Base-by-base conservation (phyloP, 2,113 vertebrate genomes). In the Murina feae region DNA sequence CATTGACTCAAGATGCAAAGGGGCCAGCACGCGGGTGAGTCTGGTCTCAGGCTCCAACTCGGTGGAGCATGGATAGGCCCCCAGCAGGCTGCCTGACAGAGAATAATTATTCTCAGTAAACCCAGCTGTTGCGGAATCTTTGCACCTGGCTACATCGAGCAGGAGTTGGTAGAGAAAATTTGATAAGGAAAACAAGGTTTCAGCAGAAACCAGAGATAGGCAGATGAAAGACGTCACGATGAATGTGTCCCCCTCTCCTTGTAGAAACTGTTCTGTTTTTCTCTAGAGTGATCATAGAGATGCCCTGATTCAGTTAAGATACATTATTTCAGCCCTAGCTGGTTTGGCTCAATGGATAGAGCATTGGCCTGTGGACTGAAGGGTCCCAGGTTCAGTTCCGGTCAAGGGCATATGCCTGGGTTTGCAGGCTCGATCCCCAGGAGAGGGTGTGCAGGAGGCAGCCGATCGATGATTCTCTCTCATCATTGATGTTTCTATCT, bases 181-280 rank as follows among this genome's bases (percentile, higher is more conserved):
- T 89, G 76, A 93, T 81, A 63, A 69, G 81, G 58, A 89, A 91
- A 89, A 55, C 89, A 84, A 55, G 76, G 63, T 51, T 93, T 96
- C 5, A 39, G 53, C 39, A 74, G 86, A 74, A 91, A 66, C 51
- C 66, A 85, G 80, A 75, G 58, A 65, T 11, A 60, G 80, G 58
- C 65, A 96, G 94, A 80, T 75, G 86, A 89, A n/a, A 82, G 80
- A 32, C 1, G 39, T 63, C 91, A 32, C 0, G 3, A n/a, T 72
- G 42, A 94, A 75, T 20, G 21, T 2, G 30, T 47, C 20, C 51
- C 21, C 78, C 44, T 74, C 80, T 53, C 28, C 47, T 89, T 58
- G 44, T 30, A 85, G 69, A 79, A 79, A 81, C 39, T n/a, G 60
- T 79, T 92, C 69, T 79, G 69, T 68, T 76, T 69, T 21, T 9